These are phyloP conservation scores for Melanogrammus aeglefinus DNA, from an alignment of 2,797 vertebrate species.

Conservation along the genomic window DNA sequence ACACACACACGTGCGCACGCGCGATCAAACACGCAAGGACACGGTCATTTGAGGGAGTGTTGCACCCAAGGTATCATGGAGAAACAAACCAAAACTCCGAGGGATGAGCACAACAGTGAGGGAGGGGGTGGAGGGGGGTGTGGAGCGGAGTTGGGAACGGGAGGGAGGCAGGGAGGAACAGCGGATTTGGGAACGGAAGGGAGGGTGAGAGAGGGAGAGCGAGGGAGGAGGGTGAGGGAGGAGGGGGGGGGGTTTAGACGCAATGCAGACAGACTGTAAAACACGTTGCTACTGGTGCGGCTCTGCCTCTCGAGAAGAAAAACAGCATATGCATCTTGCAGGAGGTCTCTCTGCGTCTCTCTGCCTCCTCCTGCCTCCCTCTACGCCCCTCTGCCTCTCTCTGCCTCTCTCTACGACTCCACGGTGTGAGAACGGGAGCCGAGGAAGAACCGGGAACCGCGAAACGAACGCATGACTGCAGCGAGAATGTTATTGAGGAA, in stretches of 20 bases:
- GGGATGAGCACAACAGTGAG: slow-evolving; percentile 13
- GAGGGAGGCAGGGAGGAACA: slow-evolving; percentile 18
- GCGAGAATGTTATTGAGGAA: neutral
- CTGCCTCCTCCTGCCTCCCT: neutral
- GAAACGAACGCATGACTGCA: neutral
- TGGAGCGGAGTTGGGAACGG: neutral
- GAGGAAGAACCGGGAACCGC: too few species aligned
- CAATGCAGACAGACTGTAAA: slow-evolving; percentile 79
- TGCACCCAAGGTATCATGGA: slow-evolving; percentile 56
- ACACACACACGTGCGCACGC: slow-evolving; percentile 20
- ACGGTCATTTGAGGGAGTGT: slow-evolving; percentile 53
- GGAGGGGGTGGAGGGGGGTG: neutral
- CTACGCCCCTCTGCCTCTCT: too few species aligned
- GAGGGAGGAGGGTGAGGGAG: slow-evolving; percentile 14
- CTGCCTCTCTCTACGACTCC: too few species aligned
- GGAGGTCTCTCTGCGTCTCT: neutral
- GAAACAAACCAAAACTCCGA: slow-evolving; percentile 28
- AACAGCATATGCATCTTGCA: slow-evolving; percentile 24
- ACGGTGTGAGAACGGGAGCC: too few species aligned
- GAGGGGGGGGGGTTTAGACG: slow-evolving; percentile 62
- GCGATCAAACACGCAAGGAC: slow-evolving; percentile 9
- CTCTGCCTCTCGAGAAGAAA: slow-evolving; percentile 28
- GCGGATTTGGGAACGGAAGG: slow-evolving; percentile 16
- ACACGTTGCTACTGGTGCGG: slow-evolving; percentile 55
- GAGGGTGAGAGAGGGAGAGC: slow-evolving; percentile 17